These are phyloP conservation scores for Gymnogyps californianus DNA, from an alignment of 2,113 vertebrate species.

Conservation along the genomic window DNA sequence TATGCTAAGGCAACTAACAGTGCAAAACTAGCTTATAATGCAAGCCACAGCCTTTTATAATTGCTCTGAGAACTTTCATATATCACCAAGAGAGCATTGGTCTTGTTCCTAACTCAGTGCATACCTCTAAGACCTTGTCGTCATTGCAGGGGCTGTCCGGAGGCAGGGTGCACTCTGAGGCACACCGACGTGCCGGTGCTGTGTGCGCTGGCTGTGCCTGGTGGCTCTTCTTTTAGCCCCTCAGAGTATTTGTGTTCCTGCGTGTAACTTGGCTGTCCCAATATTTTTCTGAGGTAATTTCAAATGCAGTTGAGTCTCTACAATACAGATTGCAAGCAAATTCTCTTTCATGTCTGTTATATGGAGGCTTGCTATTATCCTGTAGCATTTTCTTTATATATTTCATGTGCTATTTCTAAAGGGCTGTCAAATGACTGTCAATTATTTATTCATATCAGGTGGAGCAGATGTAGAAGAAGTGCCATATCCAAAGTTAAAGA, in stretches of 20 bases:
- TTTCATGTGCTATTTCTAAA: neutral
- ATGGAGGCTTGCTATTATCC: neutral
- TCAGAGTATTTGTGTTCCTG: neutral
- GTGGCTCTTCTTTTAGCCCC: neutral
- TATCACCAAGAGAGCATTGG: fast-evolving
- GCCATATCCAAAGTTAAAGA: neutral
- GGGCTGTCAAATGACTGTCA: conserved; percentile 12
- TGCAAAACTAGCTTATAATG: fast-evolving
- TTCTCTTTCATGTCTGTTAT: neutral
- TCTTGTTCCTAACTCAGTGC: neutral
- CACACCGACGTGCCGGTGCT: fast-evolving
- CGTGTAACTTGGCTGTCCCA: neutral
- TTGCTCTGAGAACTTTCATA: neutral
- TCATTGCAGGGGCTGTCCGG: fast-evolving
- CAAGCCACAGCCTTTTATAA: neutral
- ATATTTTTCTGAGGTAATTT: neutral
- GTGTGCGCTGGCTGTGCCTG: neutral
- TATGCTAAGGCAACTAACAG: fast-evolving
- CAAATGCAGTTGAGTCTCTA: neutral
- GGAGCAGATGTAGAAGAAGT: neutral
- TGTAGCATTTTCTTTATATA: neutral
- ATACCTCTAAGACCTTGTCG: fast-evolving
- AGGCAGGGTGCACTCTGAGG: neutral
- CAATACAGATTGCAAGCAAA: neutral
- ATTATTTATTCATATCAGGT: conserved; percentile 37